A percentile compares a stretch with the other conserved stretches of the same genome.
Conservation (phyloP, 2,113 vertebrate species). For the Grammomys dolichurus region DNA sequence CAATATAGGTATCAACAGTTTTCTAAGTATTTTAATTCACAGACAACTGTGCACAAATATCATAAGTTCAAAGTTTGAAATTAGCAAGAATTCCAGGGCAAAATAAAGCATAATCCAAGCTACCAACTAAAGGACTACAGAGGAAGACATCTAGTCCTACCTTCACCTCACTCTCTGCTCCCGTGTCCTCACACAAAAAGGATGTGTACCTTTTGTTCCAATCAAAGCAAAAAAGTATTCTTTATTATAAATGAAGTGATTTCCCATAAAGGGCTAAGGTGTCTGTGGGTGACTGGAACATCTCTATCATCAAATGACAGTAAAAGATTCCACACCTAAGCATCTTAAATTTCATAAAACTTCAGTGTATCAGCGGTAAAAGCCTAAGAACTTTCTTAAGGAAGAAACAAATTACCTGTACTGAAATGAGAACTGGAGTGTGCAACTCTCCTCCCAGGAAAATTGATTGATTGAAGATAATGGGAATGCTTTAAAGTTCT, state of each 20-base stretch:
- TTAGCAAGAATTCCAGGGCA: not conserved
- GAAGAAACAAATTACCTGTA: constrained; percentile 18
- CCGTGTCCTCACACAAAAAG: fast-evolving
- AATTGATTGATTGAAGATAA: not conserved
- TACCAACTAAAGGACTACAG: not conserved
- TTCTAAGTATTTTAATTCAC: not conserved
- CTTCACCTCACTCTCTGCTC: not conserved
- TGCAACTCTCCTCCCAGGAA: not conserved
- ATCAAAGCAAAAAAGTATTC: not conserved
- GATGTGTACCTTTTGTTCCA: not conserved
- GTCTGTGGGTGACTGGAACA: not conserved
- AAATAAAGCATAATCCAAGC: not conserved
- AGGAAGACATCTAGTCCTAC: not conserved
- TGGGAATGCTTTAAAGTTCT: not conserved
- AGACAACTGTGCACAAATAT: not conserved
- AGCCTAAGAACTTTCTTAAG: not conserved
- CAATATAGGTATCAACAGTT: not conserved
- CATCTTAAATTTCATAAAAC: not conserved
- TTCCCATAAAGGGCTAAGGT: not conserved
- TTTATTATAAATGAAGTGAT: not conserved
- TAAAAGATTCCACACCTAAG: not conserved
- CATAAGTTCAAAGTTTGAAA: not conserved
- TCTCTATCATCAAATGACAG: not conserved
- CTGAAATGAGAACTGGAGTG: not conserved
- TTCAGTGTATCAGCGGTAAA: not conserved